Evolutionary conservation across 2,888 invertebrate species (phyloP), one percentile per base, ranked within the genome.

Genomic region (Scaptomyza caliginosa): DNA sequence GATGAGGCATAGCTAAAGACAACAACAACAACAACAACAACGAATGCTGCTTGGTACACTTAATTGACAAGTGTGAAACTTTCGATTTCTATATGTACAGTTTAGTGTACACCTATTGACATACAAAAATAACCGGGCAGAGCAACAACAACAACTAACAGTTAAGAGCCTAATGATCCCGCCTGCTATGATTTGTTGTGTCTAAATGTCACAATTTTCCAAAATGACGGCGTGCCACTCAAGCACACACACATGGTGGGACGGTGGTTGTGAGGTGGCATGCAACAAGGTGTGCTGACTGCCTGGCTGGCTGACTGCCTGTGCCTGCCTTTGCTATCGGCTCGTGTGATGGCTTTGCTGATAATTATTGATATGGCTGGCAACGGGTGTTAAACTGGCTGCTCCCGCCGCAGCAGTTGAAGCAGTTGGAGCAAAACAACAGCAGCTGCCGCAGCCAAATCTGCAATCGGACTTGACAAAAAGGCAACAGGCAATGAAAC

Each of bases 51-150:
- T 67, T 77, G 80, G 77, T 83, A 86, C 76, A 85, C 81, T 86
- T 83, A 83, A 83, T 86, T 83, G 83, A 83, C 86, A 83, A 83
- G 86, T 83, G 83, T 83, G 83, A 83, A 83, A 83, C 83, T 83
- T 83, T 83, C 83, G 81, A 86, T 83, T 83, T 83, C 84, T 83
- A 75, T 83, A 28, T 45, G 34, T 16, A 34, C 16, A 13, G 3
- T n/a, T n/a, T n/a, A n/a, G n/a, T 13, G 32, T 13, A 86, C 83
- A 83, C 83, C 83, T 84, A 83, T 83, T 83, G 83, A 83, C 83
- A 83, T 73, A 86, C 69, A 83, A 80, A 82, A 58, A 68, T 11
- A 55, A 23, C 32, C 48, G 13, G 42, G 17, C 46, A 51, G 59
- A 59, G 45, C 59, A 32, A 23, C 38, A 50, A 50, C 51, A 48